Conservation (phyloP, 2,888 invertebrate species). For the Parasteatoda lunata region DNA sequence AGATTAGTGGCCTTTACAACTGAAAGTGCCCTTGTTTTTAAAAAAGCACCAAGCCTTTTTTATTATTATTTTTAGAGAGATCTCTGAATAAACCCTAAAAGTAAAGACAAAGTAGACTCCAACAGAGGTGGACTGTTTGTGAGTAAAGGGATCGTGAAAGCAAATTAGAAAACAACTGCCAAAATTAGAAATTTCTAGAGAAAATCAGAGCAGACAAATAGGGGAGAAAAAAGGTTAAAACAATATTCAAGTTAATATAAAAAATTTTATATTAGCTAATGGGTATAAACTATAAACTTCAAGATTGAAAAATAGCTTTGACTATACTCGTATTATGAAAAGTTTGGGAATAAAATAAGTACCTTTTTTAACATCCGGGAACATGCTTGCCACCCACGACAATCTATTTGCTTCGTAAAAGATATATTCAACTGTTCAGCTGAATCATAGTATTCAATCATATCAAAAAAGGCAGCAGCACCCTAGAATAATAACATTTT, state of each 20-base stretch:
- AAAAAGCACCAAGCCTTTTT: too few species aligned
- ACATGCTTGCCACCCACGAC: slow-evolving; percentile 89
- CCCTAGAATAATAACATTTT: slow-evolving; percentile 74
- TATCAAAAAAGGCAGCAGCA: slow-evolving; percentile 87
- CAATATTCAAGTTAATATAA: neutral
- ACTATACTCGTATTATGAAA: too few species aligned
- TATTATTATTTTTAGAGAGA: too few species aligned
- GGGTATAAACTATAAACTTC: neutral
- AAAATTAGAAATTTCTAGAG: too few species aligned
- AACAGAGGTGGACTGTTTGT: too few species aligned
- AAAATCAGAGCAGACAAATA: neutral
- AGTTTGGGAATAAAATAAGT: slow-evolving; percentile 66
- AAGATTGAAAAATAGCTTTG: neutral
- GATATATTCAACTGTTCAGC: slow-evolving; percentile 84
- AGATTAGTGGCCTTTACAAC: too few species aligned
- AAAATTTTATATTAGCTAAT: too few species aligned
- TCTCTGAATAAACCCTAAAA: too few species aligned
- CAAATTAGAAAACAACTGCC: too few species aligned
- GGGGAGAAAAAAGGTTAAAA: neutral
- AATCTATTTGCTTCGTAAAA: slow-evolving; percentile 84
- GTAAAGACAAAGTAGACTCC: too few species aligned
- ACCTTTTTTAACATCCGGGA: slow-evolving; percentile 86
- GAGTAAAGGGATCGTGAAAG: too few species aligned
- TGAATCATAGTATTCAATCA: slow-evolving; percentile 94
- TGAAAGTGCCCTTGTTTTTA: too few species aligned